Base-by-base conservation (phyloP, 2,888 invertebrate genomes). In the Geotrupes spiniger region DNA sequence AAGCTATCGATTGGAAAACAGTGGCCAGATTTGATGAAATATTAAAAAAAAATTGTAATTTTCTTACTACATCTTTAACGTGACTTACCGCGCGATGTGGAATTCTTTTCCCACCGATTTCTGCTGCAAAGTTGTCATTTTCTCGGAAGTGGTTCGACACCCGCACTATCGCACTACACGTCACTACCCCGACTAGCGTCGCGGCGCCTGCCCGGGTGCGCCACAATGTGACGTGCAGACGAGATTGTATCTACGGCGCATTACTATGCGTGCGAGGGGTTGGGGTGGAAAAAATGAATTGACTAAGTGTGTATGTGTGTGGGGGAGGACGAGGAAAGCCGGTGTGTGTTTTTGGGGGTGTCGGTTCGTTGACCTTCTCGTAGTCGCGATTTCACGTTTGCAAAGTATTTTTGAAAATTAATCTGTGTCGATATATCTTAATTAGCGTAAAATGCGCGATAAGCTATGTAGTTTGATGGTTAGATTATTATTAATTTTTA, bases 141-240 rank as follows among this genome's bases (percentile, higher is more conserved):
- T 10, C 15, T 15, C 11, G 3, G 15, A 29, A 29, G 10, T 10
- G 12, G 9, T 12, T 33, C 14, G 15, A 9, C 11, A 10, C n/a
- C 14, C 14, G 15, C 33, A 33, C 33, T 15, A 15, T 12, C 33
- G 33, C 33, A 33, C 33, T 14, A 15, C 33, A 33, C 33, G 33
- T 33, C 14, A 33, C 33, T 10, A 33, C 33, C 33, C 33, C 15
- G 33, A 33, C 33, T 33, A 10, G 33, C 33, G 33, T 33, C 33
- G 33, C 33, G 33, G 33, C 33, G 33, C 33, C 33, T 12, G 33
- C 14, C 33, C 11, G 33, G 33, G 33, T 33, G 33, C 33, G 33
- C 33, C 33, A 15, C 33, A 15, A n/a, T 33, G 33, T 33, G 33
- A 33, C 33, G 33, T 33, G 14, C 15, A 14, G 33, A 33, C 14